Percentiles rank a stretch among this genome's conserved stretches.
Conservation (phyloP, 2,797 vertebrate genomes). For the Lacerta bilineata region DNA sequence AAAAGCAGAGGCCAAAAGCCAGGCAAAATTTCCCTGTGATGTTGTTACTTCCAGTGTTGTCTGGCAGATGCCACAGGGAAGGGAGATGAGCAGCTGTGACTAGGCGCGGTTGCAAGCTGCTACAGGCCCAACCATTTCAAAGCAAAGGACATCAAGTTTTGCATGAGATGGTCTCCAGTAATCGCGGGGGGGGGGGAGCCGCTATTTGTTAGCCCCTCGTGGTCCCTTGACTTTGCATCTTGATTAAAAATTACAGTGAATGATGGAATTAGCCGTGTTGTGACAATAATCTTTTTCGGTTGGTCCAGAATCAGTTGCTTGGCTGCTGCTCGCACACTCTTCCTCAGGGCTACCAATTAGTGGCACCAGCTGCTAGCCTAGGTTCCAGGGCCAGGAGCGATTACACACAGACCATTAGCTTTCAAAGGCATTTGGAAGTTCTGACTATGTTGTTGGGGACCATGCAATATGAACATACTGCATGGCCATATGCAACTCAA, state of each 20-base stretch:
- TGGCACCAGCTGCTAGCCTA: constrained; percentile 76
- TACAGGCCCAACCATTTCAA: constrained; percentile 33
- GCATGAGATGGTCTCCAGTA: constrained; percentile 23
- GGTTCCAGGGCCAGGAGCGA: constrained; percentile 72
- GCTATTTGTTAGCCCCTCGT: constrained; percentile 53
- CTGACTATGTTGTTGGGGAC: constrained; percentile 48
- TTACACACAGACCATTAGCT: constrained; percentile 77
- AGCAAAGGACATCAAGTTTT: constrained; percentile 45
- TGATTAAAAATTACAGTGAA: constrained; percentile 74
- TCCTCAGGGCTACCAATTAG: constrained; percentile 75
- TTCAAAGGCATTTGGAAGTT: constrained; percentile 76
- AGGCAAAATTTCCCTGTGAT: background rate
- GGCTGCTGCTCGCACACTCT: constrained; percentile 18
- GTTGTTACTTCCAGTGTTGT: constrained; percentile 56
- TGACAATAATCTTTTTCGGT: constrained; percentile 40
- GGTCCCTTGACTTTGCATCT: constrained; percentile 68
- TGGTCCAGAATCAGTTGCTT: constrained; percentile 51
- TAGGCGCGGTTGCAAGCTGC: constrained; percentile 50
- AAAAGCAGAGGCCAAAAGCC: constrained; percentile 43
- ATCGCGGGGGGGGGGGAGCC: constrained; percentile 19
- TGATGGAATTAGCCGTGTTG: constrained; percentile 59
- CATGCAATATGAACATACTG: constrained; percentile 54
- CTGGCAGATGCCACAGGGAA: constrained; percentile 50
- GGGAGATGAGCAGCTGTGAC: constrained; percentile 58
- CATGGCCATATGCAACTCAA: constrained; percentile 53